Evolutionary conservation across 2,888 invertebrate species (phyloP), one percentile per base, ranked within the genome.

Genomic region (Netelia inedita): DNA sequence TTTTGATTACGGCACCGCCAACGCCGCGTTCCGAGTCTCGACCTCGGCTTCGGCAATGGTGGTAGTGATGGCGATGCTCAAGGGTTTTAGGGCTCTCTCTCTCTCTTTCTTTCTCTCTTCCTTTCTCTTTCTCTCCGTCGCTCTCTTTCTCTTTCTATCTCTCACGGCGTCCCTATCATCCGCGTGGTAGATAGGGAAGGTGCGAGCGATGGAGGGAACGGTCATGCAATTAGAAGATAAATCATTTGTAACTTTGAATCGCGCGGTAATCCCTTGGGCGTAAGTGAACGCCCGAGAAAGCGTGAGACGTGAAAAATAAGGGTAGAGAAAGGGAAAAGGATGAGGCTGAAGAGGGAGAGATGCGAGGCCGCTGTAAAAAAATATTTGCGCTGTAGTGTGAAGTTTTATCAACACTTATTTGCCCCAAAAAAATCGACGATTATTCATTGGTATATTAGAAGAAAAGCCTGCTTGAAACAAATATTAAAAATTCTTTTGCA

Each of bases 181-280:
- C 9, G 73, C 21, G 16, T 59, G n/a, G 3, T 35, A 73, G 19
- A 46, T 8, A 73, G 8, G 21, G 23, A 59, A 50, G 55, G 66
- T 11, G 35, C 14, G 53, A 63, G 14, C 35, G 74, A 85, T 86
- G 85, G 86, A 88, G 89, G 89, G 89, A 88, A 87, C 88, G 91
- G 92, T 91, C 92, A 92, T 91, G 92, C 92, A 92, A 93, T 92
- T 92, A 92, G 92, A 91, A 89, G 92, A 92, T 92, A 92, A 92
- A 92, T 92, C 92, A 92, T 93, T 92, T 91, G 91, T 91, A 91
- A 90, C 89, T 89, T 89, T 86, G 89, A 91, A 93, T 83, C 80
- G 75, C 59, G 43, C 68, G 74, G 78, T 85, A 85, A 85, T 85
- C 82, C 80, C 79, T 72, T 43, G 82, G 82, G 82, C 79, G 79